Base-by-base conservation (phyloP, 2,797 vertebrate genomes). In the Tiaroga cobitis region DNA sequence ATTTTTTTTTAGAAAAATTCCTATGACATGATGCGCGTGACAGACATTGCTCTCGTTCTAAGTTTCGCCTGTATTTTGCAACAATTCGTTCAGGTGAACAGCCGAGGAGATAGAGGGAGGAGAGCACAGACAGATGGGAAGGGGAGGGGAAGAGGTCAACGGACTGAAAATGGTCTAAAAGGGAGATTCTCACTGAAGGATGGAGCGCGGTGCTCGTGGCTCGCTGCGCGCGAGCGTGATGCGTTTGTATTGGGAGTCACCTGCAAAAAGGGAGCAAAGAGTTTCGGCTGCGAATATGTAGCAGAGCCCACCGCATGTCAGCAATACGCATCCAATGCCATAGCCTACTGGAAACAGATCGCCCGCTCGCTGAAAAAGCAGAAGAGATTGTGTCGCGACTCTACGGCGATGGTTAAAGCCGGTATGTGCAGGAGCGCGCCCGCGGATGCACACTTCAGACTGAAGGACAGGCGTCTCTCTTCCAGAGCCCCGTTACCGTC, bases 261-360 rank as follows among this genome's bases (percentile, higher is more conserved):
- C 5, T 99, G 98, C 90, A 94, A 88, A 67, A 94, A 89, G 0
- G 90, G 80, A 0, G 89, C 82, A 39, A 85, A 65, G 0, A 83
- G 81, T 37, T 94, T 96, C 85, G 92, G 93, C 86, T 99, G 98
- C 0, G 92, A 95, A 56, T 99, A 96, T 81, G 88, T 86, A 0
- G 96, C 96, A 63, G 92, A 92, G 2, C 96, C 97, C 1, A 77
- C 92, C 0, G 65, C 89, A 0, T 99, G 98, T 85, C 88, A 93
- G 0, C 90, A 93, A 65, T 96, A 95, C 34, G 54, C 78, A 2
- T 88, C 92, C 61, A 92, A 94, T 0, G 70, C 87, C 21, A 93
- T 91, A 51, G 75, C 80, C 5, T 98, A 96, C 90, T 99, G 97
- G 97, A 98, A 95, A 86, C 97, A 99, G 87, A 92, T 99, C 0